Conservation (phyloP, 2,113 vertebrate genomes). For the Oostethus manadensis region DNA sequence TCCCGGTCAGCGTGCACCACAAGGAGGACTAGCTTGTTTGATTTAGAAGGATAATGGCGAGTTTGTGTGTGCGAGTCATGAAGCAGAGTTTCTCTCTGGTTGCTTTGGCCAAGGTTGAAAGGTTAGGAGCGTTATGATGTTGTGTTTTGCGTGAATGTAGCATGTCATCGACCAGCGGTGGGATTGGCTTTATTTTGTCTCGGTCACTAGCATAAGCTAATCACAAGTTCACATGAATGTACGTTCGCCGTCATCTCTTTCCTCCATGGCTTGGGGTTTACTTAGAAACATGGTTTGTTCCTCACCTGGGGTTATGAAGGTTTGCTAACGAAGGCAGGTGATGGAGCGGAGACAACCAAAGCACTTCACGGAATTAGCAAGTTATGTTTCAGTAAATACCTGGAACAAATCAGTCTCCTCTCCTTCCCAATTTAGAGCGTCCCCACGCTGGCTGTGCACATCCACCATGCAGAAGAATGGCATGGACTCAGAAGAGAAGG, state of each 20-base stretch:
- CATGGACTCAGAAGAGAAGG: constrained; percentile 77
- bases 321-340: not conserved
- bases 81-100: constrained; percentile 57
- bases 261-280: too few species aligned
- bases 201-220: too few species aligned
- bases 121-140: constrained; percentile 43
- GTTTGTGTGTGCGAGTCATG: constrained; percentile 61
- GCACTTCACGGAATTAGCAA: not conserved
- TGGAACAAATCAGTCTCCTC: not conserved
- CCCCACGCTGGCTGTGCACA: constrained; percentile 79
- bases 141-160: not conserved
- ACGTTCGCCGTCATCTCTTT: too few species aligned
- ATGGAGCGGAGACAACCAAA: not conserved
- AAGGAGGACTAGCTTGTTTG: constrained; percentile 1
- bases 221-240: too few species aligned
- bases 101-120: constrained; percentile 42
- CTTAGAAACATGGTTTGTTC: too few species aligned
- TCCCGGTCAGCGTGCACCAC: constrained; percentile 34
- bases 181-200: not conserved
- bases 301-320: not conserved
- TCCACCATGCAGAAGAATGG: constrained; percentile 83
- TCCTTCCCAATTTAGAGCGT: constrained; percentile 41
- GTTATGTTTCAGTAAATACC: not conserved
- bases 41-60: constrained; percentile 61
- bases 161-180: not conserved